Evolutionary conservation across 2,888 invertebrate genomes (phyloP), one percentile per base, ranked within the genome.

Genomic region (Notocelia uddmanniana): DNA sequence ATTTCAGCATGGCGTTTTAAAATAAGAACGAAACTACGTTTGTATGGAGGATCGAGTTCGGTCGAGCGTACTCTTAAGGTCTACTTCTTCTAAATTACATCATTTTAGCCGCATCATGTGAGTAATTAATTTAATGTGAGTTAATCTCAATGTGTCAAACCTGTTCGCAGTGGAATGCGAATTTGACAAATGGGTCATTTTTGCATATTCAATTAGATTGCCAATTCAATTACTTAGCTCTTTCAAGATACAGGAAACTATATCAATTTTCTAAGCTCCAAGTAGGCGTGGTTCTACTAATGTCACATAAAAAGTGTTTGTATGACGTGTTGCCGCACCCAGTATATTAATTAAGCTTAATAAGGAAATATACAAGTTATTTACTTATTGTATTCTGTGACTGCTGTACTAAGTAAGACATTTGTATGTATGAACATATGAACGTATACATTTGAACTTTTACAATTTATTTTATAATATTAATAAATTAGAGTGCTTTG

Each of bases 271-370:
- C 26, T 48, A 26, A 31, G 18, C 48, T 26, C 21, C 41, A 5
- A 48, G 45, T 48, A 19, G 48, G 26, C 8, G 48, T 48, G 26
- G 48, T 26, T 21, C 13, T 18, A 6, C 1, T 26, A 48, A 48
- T 62, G 62, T 13, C 48, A 50, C 18, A 18, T 2, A 48, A 50
- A 50, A 31, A 23, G 23, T 18, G 18, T 18, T 59, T 21, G 15
- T 41, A 45, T n/a, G 6, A 62, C 48, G 48, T 13, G 11, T 18
- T 0, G 18, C 48, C 48, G 18, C 48, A 34, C 59, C 72, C 71
- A 73, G 71, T 69, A n/a, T 13, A 41, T 13, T 59, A 59, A 59
- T 58, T 21, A 19, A 23, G 41, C 37, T 41, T 59, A 41, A 41
- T 41, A 59, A 59, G 59, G 59, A 59, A 59, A 59, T 41, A 45